These are phyloP conservation scores for Leptinotarsa undecemlineata DNA, from an alignment of 1,140 invertebrate genomes.

Conservation along the genomic window DNA sequence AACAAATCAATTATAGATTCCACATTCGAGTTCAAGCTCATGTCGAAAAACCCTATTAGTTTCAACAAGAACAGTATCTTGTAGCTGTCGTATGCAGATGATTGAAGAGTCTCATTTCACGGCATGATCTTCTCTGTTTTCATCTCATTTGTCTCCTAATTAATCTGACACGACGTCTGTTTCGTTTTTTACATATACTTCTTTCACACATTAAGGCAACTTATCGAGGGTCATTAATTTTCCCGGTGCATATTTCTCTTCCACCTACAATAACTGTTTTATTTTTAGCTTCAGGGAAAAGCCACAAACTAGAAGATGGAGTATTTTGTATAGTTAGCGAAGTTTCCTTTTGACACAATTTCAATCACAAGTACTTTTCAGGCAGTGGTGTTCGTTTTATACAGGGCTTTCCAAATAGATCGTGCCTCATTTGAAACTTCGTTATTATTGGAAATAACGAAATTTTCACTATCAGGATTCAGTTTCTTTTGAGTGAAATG, in stretches of 20 bases:
- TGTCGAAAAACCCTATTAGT: slow-evolving; percentile 38
- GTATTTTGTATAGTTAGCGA: too few species aligned
- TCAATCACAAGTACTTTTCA: too few species aligned
- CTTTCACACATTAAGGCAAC: slow-evolving; percentile 15
- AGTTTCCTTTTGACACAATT: too few species aligned
- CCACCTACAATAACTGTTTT: neutral
- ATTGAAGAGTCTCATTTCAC: slow-evolving; percentile 43
- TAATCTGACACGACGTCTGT: slow-evolving; percentile 33
- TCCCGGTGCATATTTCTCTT: neutral
- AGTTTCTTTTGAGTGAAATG: too few species aligned
- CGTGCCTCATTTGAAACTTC: too few species aligned
- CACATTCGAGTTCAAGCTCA: neutral
- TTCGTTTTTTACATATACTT: slow-evolving; percentile 7
- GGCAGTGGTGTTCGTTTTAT: too few species aligned
- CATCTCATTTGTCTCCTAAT: slow-evolving; percentile 45
- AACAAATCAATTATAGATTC: neutral
- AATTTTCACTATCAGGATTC: too few species aligned
- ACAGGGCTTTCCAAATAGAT: too few species aligned
- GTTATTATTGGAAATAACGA: too few species aligned
- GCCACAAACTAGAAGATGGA: too few species aligned
- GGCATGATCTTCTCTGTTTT: slow-evolving; percentile 41
- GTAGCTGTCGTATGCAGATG: slow-evolving; percentile 41
- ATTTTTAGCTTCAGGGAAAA: too few species aligned
- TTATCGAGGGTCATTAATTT: slow-evolving; percentile 1
- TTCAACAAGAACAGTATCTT: slow-evolving; percentile 44